These are phyloP conservation scores for Petrocephalus schoutedeni DNA, from an alignment of 2,797 vertebrate genomes.

Conservation along the genomic window DNA sequence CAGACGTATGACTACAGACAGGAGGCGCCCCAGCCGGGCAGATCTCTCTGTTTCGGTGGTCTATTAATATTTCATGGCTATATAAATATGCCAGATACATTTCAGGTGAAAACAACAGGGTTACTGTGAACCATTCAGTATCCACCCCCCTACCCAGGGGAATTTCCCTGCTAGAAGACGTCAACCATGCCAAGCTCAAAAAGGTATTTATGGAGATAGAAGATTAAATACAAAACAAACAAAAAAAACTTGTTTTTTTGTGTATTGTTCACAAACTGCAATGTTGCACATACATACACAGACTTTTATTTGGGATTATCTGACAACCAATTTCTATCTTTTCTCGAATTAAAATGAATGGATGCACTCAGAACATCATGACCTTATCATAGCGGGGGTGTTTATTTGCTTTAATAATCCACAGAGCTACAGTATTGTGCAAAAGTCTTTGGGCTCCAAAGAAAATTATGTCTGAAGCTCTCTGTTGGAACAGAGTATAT, in stretches of 20 bases:
- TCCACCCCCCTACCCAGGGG: neutral
- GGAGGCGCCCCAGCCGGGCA: neutral
- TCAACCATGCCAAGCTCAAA: neutral
- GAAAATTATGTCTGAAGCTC: neutral
- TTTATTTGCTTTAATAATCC: neutral
- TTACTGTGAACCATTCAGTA: neutral
- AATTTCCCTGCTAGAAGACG: neutral
- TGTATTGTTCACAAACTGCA: neutral
- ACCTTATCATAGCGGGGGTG: neutral
- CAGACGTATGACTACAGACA: neutral
- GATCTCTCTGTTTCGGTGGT: constrained; percentile 3
- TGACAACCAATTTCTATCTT: neutral
- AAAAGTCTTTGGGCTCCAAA: neutral
- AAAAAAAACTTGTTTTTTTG: neutral
- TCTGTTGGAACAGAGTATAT: neutral
- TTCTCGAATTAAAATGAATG: neutral
- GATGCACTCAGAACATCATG: neutral
- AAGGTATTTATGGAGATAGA: neutral
- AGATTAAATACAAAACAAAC: neutral
- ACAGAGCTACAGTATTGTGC: neutral
- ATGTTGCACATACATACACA: neutral
- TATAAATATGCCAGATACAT: neutral
- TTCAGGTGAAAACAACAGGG: neutral
- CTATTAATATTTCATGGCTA: constrained; percentile 9
- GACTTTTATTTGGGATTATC: neutral